Evolutionary conservation across 1,140 invertebrate species (phyloP).

Genomic region (Aleiodes sp.): DNA sequence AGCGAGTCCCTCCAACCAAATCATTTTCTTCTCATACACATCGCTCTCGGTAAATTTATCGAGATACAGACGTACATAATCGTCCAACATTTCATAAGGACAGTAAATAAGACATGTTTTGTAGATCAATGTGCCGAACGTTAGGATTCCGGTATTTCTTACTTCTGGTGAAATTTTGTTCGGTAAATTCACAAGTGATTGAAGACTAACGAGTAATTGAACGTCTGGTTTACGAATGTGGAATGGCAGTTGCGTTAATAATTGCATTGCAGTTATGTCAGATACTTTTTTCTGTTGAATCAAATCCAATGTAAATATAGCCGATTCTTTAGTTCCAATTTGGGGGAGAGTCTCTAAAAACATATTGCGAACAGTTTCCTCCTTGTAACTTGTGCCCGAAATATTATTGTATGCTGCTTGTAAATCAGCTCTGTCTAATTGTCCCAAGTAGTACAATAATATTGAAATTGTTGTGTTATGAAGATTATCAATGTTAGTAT

Average conservation of each 20-base stretch:
- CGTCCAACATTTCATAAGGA: slow-evolving; percentile 73
- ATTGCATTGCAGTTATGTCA: slow-evolving; percentile 67
- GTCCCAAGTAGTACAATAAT: slow-evolving; percentile 56
- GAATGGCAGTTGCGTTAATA: slow-evolving; percentile 71
- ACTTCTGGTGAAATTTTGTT: slow-evolving; percentile 65
- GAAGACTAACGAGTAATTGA: slow-evolving; percentile 65
- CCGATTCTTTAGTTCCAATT: slow-evolving; percentile 72
- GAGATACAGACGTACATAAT: slow-evolving; percentile 75
- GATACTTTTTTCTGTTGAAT: slow-evolving; percentile 71
- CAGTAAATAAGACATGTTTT: slow-evolving; percentile 70
- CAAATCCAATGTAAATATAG: slow-evolving; percentile 72
- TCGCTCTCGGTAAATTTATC: slow-evolving; percentile 73
- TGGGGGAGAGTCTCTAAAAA: slow-evolving; percentile 79
- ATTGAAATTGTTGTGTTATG: slow-evolving; percentile 62
- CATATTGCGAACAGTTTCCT: slow-evolving; percentile 69
- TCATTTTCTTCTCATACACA: slow-evolving; percentile 73
- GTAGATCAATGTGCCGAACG: slow-evolving; percentile 75
- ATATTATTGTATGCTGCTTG: slow-evolving; percentile 56
- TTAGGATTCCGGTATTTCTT: slow-evolving; percentile 73
- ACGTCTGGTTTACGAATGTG: slow-evolving; percentile 68
- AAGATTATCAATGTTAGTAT: slow-evolving; percentile 57
- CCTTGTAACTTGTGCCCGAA: slow-evolving; percentile 63
- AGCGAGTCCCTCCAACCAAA: slow-evolving; percentile 75
- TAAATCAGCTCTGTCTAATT: slow-evolving; percentile 54
- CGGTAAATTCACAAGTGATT: slow-evolving; percentile 65